Base-by-base conservation (phyloP, 1,140 invertebrate species). In the Aporrectodea caliginosa region DNA sequence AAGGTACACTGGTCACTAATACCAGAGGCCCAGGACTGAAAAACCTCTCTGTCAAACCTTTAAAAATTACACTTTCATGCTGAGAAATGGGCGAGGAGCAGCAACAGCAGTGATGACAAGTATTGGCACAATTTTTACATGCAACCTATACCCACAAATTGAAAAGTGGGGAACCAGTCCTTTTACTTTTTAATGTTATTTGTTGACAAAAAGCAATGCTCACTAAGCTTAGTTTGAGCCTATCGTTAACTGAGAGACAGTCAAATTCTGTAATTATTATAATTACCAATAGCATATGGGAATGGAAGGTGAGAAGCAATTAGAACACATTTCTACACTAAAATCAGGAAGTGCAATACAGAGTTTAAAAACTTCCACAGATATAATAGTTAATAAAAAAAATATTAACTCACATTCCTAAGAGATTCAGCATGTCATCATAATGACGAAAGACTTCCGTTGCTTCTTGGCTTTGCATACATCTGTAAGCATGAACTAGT, bases 381-480 rank as follows among this genome's bases (percentile, higher is more conserved):
- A 72, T 27, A 14, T 6, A 2, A 72, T 29, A 72, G 70, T 14
- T 32, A 14, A 29, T 14, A 29, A 29, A 12, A 14, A 29, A 2
- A 72, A 6, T 78, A 69, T 2, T 58, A 35, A 84, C 85, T 85
- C 85, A 89, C 84, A 83, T 81, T 68, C 77, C 80, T 1, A 90
- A 82, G 30, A 89, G 83, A 33, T 83, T 77, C 58, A 86, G 77
- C 84, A 90, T 87, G 78, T 89, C 86, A 77, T 88, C 85, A 84
- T 89, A 87, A 78, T 90, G 89, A n/a, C 84, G 85, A 77, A 84
- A 85, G 22, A 90, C 85, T 12, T 86, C 73, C 69, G 85, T 83
- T 16, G 87, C 87, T 77, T 87, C 85, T 81, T 88, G 83, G 73
- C 76, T 83, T 22, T 86, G 80, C 85, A 87, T 87, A 77, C 85